Conservation (phyloP, 2,113 vertebrate species). For the Passer domesticus region DNA sequence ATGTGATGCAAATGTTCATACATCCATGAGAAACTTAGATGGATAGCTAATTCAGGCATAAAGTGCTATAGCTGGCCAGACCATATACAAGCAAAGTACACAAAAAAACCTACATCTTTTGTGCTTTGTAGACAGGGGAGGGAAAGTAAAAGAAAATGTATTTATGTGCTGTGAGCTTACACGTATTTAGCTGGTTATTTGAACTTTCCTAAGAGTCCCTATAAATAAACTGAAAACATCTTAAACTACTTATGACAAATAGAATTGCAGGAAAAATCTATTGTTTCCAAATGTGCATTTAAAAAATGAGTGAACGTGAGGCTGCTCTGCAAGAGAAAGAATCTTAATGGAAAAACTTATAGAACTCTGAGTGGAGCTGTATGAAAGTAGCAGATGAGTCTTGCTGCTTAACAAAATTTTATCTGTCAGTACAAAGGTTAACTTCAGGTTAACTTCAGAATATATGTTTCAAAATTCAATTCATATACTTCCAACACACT, state of each 20-base stretch:
- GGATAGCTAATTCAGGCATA: not conserved
- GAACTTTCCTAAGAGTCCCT: not conserved
- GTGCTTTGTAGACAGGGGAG: not conserved
- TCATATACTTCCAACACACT: not conserved
- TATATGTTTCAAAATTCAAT: not conserved
- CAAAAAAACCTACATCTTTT: not conserved
- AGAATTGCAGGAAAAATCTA: constrained; percentile 36
- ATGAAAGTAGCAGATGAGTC: not conserved
- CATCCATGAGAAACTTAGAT: not conserved
- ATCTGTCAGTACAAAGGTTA: not conserved
- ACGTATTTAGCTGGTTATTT: not conserved
- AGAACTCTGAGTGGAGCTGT: not conserved
- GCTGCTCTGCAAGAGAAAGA: not conserved
- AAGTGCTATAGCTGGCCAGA: not conserved
- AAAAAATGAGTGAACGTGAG: not conserved
- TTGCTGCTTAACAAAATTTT: not conserved
- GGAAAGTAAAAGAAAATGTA: not conserved
- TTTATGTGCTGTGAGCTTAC: not conserved
- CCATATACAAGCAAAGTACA: not conserved
- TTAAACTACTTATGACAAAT: not conserved
- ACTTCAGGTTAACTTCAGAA: not conserved
- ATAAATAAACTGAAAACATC: constrained; percentile 33
- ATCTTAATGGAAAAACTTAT: not conserved
- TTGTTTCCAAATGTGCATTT: constrained; percentile 18
- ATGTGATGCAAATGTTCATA: not conserved